Conservation (phyloP, 2,888 invertebrate species). For the Clostera curtula region DNA sequence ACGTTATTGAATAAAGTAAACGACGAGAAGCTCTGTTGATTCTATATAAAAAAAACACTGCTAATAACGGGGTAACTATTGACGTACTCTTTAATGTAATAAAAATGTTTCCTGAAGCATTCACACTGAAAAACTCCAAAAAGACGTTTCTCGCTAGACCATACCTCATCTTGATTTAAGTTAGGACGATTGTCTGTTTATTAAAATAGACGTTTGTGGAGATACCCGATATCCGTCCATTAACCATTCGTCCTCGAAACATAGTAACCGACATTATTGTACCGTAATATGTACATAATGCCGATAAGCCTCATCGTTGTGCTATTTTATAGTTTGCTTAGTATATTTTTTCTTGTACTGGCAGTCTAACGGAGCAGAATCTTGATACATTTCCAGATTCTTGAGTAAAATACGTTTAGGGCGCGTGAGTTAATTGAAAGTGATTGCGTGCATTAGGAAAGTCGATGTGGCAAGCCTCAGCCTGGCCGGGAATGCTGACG, state of each 20-base stretch:
- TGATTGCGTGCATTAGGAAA: constrained; percentile 15
- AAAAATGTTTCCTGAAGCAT: no score
- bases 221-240: constrained; percentile 21
- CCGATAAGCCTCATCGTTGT: constrained; percentile 35
- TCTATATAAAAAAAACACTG: no score
- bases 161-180: not conserved
- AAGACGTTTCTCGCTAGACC: not conserved
- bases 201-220: constrained; percentile 16
- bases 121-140: not conserved
- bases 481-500: constrained; percentile 32
- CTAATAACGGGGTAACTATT: no score
- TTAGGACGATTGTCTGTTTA: constrained; percentile 15
- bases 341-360: not conserved
- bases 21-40: no score
- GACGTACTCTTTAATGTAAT: no score
- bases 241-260: constrained; percentile 33
- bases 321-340: constrained; percentile 14
- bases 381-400: no score
- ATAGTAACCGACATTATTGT: constrained; percentile 27
- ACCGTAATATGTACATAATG: constrained; percentile 21
- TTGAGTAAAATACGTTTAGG: constrained; percentile 12
- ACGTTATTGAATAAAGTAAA: no score
- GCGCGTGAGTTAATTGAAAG: constrained; percentile 10
- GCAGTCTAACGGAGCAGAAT: no score
- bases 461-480: constrained; percentile 20